Evolutionary conservation across 2,888 invertebrate species (phyloP).

Genomic region (Empis stercorea): DNA sequence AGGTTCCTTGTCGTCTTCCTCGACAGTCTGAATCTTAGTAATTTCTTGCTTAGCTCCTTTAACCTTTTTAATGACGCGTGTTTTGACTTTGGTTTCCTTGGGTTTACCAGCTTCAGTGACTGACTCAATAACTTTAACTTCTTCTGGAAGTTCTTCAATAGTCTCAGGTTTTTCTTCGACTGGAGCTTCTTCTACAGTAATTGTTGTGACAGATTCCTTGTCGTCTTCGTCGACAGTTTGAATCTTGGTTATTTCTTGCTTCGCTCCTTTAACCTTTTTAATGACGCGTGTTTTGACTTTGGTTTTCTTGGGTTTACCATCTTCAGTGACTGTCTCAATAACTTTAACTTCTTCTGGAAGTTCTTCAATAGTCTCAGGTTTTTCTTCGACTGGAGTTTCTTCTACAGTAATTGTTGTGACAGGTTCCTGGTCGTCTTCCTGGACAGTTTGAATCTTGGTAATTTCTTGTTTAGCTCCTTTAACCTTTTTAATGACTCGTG

Average conservation of each 20-base stretch:
- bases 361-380: conserved; percentile 11
- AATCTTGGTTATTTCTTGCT: conserved; percentile 28
- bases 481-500: conserved; percentile 14
- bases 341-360: conserved; percentile 12
- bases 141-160: conserved; percentile 15
- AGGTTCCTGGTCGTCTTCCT: conserved; percentile 26
- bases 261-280: conserved; percentile 21
- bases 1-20: conserved; percentile 32
- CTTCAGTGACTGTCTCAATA: conserved; percentile 18
- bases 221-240: conserved; percentile 30
- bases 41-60: conserved; percentile 31
- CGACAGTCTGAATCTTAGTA: conserved; percentile 33
- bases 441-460: conserved; percentile 31
- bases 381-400: conserved; percentile 12
- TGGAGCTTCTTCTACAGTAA: conserved; percentile 18
- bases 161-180: conserved; percentile 13
- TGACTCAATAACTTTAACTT: conserved; percentile 20
- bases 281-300: conserved; percentile 25
- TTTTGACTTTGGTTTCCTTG: conserved; percentile 26
- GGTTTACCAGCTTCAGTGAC: conserved; percentile 17
- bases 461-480: conserved; percentile 23
- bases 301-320: conserved; percentile 21
- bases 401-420: conserved; percentile 15
- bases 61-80: conserved; percentile 28
- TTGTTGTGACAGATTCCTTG: conserved; percentile 25